Evolutionary conservation across 2,888 invertebrate species (phyloP).

Genomic region (Hydriomena furcata): DNA sequence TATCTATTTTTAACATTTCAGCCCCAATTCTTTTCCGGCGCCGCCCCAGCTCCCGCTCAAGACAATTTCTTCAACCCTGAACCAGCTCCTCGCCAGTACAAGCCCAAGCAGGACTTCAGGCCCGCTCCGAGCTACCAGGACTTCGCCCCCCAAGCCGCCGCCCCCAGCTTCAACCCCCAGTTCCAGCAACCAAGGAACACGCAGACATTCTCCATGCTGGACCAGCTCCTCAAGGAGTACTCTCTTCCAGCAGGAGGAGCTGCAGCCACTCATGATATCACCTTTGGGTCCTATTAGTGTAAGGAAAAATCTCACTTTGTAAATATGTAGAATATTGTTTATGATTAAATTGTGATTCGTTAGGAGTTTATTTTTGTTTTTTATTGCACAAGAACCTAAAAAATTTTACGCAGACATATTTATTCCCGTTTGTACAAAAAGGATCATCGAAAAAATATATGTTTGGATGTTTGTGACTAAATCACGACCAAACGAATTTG

Average conservation of each 20-base stretch:
- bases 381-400: too few species aligned
- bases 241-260: conserved; percentile 88
- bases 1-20: conserved; percentile 34
- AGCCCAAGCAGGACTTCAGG: conserved; percentile 66
- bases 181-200: conserved; percentile 48
- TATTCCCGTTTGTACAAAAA: too few species aligned
- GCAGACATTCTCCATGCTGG: conserved; percentile 84
- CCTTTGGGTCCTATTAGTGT: conserved; percentile 90
- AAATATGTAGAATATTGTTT: conserved; percentile 74
- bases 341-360: conserved; percentile 33
- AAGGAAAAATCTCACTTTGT: conserved; percentile 56
- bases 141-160: conserved; percentile 45
- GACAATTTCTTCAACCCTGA: conserved; percentile 67
- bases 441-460: too few species aligned
- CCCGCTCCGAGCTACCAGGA: conserved; percentile 51
- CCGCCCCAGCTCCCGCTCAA: conserved; percentile 56
- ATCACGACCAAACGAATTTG: too few species aligned
- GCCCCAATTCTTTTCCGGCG: conserved; percentile 76
- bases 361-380: conserved; percentile 23
- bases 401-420: too few species aligned
- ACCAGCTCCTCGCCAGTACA: conserved; percentile 55
- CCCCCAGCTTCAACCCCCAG: conserved; percentile 37
- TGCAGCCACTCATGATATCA: conserved; percentile 90
- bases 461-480: too few species aligned
- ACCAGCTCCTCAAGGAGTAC: conserved; percentile 92